Conservation (phyloP, 1,140 invertebrate genomes). For the Bombyx mandarina region DNA sequence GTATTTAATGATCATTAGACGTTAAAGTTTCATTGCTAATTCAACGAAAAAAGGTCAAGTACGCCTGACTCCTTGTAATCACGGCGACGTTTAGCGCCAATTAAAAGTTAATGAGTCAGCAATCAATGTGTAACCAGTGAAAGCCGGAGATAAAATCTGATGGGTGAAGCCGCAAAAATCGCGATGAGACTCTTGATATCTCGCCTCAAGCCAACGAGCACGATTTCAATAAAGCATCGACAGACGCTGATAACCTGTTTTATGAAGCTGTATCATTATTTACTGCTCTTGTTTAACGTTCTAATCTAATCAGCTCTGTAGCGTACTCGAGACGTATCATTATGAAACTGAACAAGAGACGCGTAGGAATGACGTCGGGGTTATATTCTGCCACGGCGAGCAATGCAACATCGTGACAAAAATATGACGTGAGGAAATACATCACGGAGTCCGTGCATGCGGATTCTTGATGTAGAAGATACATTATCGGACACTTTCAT, state of each 20-base stretch:
- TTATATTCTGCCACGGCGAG: conserved; percentile 7
- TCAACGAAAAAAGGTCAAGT: conserved; percentile 43
- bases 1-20: conserved; percentile 2
- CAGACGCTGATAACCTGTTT: conserved; percentile 18
- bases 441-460: conserved; percentile 29
- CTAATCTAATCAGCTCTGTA: conserved; percentile 11
- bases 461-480: conserved; percentile 42
- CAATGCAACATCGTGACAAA: conserved; percentile 26
- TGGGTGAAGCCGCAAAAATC: conserved; percentile 25
- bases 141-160: conserved; percentile 51
- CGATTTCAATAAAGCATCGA: conserved; percentile 18
- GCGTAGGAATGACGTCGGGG: conserved; percentile 4
- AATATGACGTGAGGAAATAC: conserved; percentile 39
- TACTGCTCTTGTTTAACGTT: conserved; percentile 9
- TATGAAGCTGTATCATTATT: conserved; percentile 10
- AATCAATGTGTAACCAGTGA: conserved; percentile 39
- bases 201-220: conserved; percentile 12
- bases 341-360: conserved; percentile 15
- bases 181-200: conserved; percentile 15
- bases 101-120: conserved; percentile 55
- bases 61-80: conserved; percentile 31
- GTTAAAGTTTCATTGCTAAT: conserved; percentile 31
- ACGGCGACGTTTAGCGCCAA: conserved; percentile 49
- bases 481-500: conserved; percentile 59
- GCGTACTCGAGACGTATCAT: conserved; percentile 12